A percentile compares a stretch with the other conserved stretches of the same genome.
Conservation (phyloP, 1,140 invertebrate species). For the Rhynchophorus ferrugineus region DNA sequence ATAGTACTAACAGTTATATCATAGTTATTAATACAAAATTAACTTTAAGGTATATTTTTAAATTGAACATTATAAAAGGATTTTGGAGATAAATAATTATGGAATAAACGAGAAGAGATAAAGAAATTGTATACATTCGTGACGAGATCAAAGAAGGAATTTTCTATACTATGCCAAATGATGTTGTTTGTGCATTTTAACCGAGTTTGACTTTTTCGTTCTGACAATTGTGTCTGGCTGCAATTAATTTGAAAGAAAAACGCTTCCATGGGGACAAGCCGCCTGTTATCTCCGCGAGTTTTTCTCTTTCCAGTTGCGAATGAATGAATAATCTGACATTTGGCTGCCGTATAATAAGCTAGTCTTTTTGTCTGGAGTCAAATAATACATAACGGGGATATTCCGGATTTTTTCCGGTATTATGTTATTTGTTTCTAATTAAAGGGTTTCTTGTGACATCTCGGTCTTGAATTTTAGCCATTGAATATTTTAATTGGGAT, state of each 20-base stretch:
- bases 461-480: too few relatives aligned
- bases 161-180: constrained; percentile 13
- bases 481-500: too few relatives aligned
- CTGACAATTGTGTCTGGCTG: constrained; percentile 21
- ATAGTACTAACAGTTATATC: too few relatives aligned
- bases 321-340: constrained; percentile 20
- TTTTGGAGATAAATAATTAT: too few relatives aligned
- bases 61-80: too few relatives aligned
- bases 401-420: too few relatives aligned
- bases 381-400: neutral
- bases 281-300: constrained; percentile 22
- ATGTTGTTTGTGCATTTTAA: constrained; percentile 15
- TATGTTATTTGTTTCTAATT: too few relatives aligned
- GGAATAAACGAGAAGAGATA: too few relatives aligned
- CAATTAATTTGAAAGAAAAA: constrained; percentile 23
- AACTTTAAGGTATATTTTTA: too few relatives aligned
- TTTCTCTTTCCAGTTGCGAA: constrained; percentile 11
- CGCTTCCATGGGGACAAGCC: constrained; percentile 15
- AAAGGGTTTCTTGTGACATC: too few relatives aligned
- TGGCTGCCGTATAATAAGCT: constrained; percentile 13
- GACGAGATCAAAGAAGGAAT: neutral
- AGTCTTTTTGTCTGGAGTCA: neutral
- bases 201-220: constrained; percentile 18
- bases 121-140: too few relatives aligned
- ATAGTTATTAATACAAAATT: too few relatives aligned